Base-by-base conservation (phyloP, 2,888 invertebrate species). In the Ptilodon capucinus region DNA sequence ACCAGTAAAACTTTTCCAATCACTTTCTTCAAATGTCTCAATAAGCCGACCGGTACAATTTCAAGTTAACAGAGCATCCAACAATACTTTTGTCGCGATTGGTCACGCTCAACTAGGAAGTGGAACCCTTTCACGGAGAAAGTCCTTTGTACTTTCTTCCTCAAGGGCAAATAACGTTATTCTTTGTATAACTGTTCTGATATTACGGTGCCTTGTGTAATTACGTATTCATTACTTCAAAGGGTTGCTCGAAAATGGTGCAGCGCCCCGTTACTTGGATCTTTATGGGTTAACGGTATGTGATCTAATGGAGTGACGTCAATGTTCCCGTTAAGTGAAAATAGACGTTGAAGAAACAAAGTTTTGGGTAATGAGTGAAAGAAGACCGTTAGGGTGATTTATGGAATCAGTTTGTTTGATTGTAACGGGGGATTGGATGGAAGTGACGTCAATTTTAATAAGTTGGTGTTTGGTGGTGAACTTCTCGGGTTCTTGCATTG, bases 201-300 rank as follows among this genome's bases (percentile, higher is more conserved):
- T 74, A 79, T 81, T 86, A 89, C 89, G 84, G 89, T 84, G 71
- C 71, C 80, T 86, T 83, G 87, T 88, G 86, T 90, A 86, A 88
- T 89, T 87, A 67, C 40, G 35, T 38, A 86, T 83, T 83, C 81
- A 81, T 74, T 74, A 74, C 65, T 72, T 68, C 74, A 84, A 88
- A 87, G 86, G 85, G 84, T 88, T 88, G 79, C 76, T 74, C 65
- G 71, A 84, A 88, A 88, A 85, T 87, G 76, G 87, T 84, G 71
- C 86, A 86, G 62, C 72, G 54, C 46, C 42, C 85, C 80, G 82
- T 84, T 86, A 86, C 60, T 60, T 61, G 48, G 59, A 54, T 64
- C 69, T 81, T 83, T 81, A 79, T 81, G 77, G 67, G 63, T 56
- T 85, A 85, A 86, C 84, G 86, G 84, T 71, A 71, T 57, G 65